Conservation (phyloP, 2,797 vertebrate species). For the Onychomys torridus region DNA sequence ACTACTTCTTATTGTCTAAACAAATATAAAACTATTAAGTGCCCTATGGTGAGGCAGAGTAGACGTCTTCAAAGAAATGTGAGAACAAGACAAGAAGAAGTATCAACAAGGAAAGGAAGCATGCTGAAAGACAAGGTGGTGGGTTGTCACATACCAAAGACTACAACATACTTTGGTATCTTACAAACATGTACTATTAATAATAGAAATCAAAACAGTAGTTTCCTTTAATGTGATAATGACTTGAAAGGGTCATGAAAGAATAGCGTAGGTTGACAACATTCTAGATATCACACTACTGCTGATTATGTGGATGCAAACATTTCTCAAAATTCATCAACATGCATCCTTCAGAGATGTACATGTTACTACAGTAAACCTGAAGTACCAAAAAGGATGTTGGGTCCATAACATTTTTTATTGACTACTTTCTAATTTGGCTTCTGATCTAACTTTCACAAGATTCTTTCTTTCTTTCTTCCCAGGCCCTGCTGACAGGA, state of each 20-base stretch:
- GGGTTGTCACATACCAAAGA: neutral
- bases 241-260: conserved; percentile 18
- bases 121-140: neutral
- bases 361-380: neutral
- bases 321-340: conserved; percentile 46
- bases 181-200: neutral
- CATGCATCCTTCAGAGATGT: neutral
- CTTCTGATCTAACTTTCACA: conserved; percentile 29
- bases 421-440: conserved; percentile 26
- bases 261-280: neutral
- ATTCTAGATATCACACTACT: conserved; percentile 4
- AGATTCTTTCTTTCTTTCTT: conserved; percentile 27
- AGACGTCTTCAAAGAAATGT: neutral
- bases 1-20: neutral
- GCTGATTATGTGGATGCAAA: conserved; percentile 17
- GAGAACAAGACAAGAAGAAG: conserved; percentile 13
- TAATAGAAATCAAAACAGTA: conserved; percentile 30
- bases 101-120: neutral
- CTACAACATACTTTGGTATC: neutral
- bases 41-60: neutral
- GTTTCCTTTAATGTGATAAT: neutral
- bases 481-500: neutral
- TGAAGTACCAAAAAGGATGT: conserved; percentile 2
- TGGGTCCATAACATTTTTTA: neutral
- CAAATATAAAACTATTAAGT: neutral